A percentile compares a stretch with the other conserved stretches of the same genome.
Evolutionary conservation across 2,797 vertebrate species (phyloP).

Genomic region (Glossophaga mutica): DNA sequence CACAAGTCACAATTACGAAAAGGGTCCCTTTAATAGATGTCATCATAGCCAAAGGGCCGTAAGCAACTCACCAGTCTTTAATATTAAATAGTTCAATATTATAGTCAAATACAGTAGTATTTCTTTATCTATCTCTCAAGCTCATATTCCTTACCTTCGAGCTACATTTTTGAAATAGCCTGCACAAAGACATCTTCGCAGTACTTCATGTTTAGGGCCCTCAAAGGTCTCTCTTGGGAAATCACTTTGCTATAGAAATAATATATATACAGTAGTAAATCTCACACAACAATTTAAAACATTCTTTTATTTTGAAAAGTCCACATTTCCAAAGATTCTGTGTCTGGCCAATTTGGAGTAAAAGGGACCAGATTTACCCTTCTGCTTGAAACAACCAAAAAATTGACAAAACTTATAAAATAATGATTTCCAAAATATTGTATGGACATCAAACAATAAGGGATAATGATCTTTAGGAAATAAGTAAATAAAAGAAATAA

Average conservation of each 20-base stretch:
- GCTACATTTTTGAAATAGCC: conserved; percentile 97
- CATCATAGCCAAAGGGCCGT: not conserved
- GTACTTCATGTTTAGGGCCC: conserved; percentile 90
- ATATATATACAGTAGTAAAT: not conserved
- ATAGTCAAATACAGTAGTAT: not conserved
- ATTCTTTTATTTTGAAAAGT: conserved; percentile 45
- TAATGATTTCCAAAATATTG: conserved; percentile 34
- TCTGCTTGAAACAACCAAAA: conserved; percentile 23
- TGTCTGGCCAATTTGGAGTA: not conserved
- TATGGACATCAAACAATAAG: not conserved
- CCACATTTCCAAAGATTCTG: conserved; percentile 20
- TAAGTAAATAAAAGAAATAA: not conserved
- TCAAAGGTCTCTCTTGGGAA: conserved; percentile 91
- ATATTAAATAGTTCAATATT: not conserved
- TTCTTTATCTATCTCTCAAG: not conserved
- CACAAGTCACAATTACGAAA: conserved; percentile 11
- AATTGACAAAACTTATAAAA: conserved; percentile 25
- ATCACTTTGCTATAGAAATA: conserved; percentile 86
- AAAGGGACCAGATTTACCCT: conserved; percentile 30
- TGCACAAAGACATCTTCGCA: conserved; percentile 92
- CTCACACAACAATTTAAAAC: conserved; percentile 38
- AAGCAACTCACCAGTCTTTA: not conserved
- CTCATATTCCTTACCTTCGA: conserved; percentile 85
- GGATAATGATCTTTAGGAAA: not conserved
- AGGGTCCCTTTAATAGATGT: not conserved